A percentile compares a stretch with the other conserved stretches of the same genome.
Conservation (phyloP, 2,888 invertebrate genomes). For the Clitarchus hookeri region DNA sequence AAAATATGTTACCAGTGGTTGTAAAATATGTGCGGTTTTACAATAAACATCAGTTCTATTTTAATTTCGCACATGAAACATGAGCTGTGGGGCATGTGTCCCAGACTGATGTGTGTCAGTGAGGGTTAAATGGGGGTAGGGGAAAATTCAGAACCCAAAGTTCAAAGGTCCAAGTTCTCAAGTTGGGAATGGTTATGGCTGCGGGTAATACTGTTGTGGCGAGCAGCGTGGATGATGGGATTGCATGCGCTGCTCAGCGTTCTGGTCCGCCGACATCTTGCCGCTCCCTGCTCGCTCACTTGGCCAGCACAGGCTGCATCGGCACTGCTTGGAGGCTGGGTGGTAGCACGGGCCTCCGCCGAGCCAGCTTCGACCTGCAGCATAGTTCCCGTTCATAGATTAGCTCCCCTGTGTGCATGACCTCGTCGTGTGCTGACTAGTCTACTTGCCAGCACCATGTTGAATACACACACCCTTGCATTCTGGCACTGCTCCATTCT, state of each 20-base stretch:
- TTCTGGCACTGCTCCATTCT: too few species aligned
- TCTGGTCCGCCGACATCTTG: not conserved
- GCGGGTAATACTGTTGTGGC: not conserved
- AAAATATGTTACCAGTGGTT: too few species aligned
- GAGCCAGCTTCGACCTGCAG: conserved; percentile 54
- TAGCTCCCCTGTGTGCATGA: too few species aligned
- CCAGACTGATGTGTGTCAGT: not conserved
- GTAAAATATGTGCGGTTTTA: too few species aligned
- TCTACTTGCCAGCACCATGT: too few species aligned
- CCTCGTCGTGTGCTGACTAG: too few species aligned
- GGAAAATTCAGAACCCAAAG: too few species aligned
- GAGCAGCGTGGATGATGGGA: not conserved
- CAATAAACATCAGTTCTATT: too few species aligned
- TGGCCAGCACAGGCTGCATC: conserved; percentile 30
- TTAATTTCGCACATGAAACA: too few species aligned
- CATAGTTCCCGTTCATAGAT: not conserved
- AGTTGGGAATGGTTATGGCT: not conserved
- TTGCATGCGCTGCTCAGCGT: not conserved
- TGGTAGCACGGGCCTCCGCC: conserved; percentile 50
- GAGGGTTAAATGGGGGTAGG: not conserved
- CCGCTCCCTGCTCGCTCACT: conserved; percentile 26
- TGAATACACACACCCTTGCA: too few species aligned
- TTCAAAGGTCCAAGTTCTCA: not conserved
- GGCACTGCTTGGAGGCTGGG: conserved; percentile 32
- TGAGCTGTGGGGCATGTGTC: not conserved